These are phyloP conservation scores for Trissolcus basalis DNA, from an alignment of 1,140 invertebrate genomes.

Conservation along the genomic window DNA sequence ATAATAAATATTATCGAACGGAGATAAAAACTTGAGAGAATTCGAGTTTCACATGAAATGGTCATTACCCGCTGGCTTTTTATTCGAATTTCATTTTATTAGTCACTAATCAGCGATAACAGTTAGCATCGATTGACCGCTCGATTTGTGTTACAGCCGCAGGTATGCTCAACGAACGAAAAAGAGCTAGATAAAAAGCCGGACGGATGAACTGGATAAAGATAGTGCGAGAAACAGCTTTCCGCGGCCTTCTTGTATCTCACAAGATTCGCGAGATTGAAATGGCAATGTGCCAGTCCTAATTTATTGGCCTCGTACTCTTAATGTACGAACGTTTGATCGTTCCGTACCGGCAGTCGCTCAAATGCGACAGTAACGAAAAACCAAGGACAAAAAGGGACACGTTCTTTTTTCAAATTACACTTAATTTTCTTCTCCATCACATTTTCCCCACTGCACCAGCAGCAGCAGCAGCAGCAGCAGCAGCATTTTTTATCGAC, in stretches of 20 bases:
- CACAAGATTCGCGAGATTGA: conserved; percentile 71
- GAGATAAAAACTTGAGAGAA: too few relatives aligned
- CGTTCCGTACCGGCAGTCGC: conserved; percentile 53
- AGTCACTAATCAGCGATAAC: too few relatives aligned
- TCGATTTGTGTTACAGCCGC: conserved; percentile 59
- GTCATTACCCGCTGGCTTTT: too few relatives aligned
- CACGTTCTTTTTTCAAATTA: not conserved
- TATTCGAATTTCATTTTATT: too few relatives aligned
- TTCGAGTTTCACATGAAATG: too few relatives aligned
- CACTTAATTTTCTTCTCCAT: conserved; percentile 5
- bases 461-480: too few relatives aligned
- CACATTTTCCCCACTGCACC: conserved; percentile 15
- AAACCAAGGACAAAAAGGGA: conserved; percentile 25
- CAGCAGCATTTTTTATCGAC: too few relatives aligned
- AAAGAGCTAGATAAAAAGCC: not conserved
- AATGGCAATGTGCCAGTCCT: conserved; percentile 73
- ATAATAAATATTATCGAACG: too few relatives aligned
- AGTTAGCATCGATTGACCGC: conserved; percentile 50
- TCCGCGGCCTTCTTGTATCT: conserved; percentile 64
- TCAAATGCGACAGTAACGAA: conserved; percentile 47
- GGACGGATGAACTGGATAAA: not conserved
- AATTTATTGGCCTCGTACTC: conserved; percentile 71
- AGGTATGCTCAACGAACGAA: conserved; percentile 35
- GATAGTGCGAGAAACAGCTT: conserved; percentile 23
- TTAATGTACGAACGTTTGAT: conserved; percentile 70